These are phyloP conservation scores for Musca domestica DNA, from an alignment of 1,140 invertebrate species.

Conservation along the genomic window DNA sequence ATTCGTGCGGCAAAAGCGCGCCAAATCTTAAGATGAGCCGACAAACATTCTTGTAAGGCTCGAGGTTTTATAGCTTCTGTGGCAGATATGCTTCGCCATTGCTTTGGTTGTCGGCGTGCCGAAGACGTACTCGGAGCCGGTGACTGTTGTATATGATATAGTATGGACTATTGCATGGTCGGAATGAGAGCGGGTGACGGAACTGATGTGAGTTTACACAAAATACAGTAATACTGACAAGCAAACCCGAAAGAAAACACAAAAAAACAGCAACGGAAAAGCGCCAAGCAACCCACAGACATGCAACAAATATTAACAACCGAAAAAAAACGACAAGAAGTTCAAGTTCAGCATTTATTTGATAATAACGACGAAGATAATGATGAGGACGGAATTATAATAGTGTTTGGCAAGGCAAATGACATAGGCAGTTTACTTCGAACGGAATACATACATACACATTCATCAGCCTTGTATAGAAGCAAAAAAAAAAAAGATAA, in stretches of 20 bases:
- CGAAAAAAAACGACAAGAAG: background rate
- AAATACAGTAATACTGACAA: constrained; percentile 6
- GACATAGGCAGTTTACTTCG: too few species aligned
- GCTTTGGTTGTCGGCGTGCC: background rate
- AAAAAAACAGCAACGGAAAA: background rate
- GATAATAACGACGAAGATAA: background rate
- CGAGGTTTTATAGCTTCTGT: background rate
- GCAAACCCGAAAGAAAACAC: background rate
- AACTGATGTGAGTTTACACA: constrained; percentile 12
- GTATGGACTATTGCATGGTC: too few species aligned
- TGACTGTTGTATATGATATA: too few species aligned
- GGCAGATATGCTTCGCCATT: too few species aligned
- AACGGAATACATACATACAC: too few species aligned
- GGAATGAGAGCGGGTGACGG: background rate
- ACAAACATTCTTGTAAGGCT: constrained; percentile 13
- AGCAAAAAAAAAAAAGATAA: too few species aligned
- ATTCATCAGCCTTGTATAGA: too few species aligned
- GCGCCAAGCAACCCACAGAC: background rate
- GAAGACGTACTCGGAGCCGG: too few species aligned
- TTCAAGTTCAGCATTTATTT: constrained; percentile 19
- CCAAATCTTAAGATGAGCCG: constrained; percentile 12
- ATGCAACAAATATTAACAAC: too few species aligned
- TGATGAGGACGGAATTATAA: background rate
- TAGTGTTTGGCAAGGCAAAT: too few species aligned
- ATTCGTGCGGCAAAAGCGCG: background rate